These are phyloP conservation scores for Anguilla pacifica DNA, from an alignment of 2,797 vertebrate species.

Conservation along the genomic window DNA sequence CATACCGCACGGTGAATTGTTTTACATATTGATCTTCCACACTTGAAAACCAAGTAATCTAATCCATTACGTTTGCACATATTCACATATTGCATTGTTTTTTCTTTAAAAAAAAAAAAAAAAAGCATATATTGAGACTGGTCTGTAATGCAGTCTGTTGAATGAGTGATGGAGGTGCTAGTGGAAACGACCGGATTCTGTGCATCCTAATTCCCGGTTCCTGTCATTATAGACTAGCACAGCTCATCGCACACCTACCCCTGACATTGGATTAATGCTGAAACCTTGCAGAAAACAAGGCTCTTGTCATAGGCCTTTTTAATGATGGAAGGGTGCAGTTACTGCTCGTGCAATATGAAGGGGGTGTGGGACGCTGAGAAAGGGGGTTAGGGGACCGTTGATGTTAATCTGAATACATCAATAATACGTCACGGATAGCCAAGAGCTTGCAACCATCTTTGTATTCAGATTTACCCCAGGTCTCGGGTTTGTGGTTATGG, in stretches of 20 bases:
- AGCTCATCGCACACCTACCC: conserved; percentile 10
- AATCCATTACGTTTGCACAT: background rate
- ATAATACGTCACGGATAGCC: background rate
- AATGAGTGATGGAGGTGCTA: background rate
- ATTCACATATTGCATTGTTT: background rate
- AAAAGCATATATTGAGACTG: background rate
- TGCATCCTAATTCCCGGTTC: background rate
- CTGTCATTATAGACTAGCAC: conserved; percentile 21
- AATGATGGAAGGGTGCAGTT: background rate
- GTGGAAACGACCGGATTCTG: background rate
- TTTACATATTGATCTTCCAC: conserved; percentile 5
- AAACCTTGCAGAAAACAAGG: conserved; percentile 29
- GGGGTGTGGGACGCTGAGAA: background rate
- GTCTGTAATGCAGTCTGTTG: conserved; percentile 9
- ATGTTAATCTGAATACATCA: conserved; percentile 20
- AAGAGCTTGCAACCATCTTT: background rate
- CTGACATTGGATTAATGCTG: conserved; percentile 9
- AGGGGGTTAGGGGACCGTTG: background rate
- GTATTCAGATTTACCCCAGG: background rate
- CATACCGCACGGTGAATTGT: background rate
- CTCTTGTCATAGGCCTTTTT: conserved; percentile 13
- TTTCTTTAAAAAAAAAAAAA: background rate
- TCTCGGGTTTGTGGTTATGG: background rate
- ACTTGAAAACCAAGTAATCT: background rate
- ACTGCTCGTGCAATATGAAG: background rate